Evolutionary conservation across 35 echinoderm and acorn worm genomes (phyloP).

Genomic region (Heliocidaris tuberculata): DNA sequence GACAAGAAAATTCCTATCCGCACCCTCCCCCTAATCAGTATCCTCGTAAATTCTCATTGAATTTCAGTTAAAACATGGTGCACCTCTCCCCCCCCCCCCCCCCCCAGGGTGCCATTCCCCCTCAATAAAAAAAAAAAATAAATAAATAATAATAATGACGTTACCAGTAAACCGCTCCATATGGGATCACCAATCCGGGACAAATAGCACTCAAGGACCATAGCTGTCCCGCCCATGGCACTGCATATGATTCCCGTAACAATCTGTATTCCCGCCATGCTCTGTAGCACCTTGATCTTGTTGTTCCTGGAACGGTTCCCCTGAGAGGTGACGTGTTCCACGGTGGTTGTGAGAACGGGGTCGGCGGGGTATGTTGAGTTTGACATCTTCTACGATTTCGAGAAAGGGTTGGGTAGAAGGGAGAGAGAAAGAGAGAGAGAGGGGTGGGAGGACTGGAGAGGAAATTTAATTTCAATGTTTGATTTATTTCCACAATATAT

Average conservation of each 20-base stretch:
- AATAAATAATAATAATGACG: background rate
- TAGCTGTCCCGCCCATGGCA: slow-evolving; percentile 35
- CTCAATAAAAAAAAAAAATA: no score
- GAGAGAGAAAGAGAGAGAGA: no score
- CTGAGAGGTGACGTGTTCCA: background rate
- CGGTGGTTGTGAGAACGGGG: background rate
- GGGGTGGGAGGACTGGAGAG: no score
- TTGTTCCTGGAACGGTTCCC: background rate
- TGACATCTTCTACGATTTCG: background rate
- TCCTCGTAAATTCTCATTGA: no score
- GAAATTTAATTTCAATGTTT: no score
- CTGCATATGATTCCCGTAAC: background rate
- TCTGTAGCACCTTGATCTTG: background rate
- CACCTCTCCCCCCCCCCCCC: no score
- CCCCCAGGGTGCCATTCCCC: no score
- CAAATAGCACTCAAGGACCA: slow-evolving; percentile 35
- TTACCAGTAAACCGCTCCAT: slow-evolving; percentile 34
- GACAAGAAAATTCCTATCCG: no score
- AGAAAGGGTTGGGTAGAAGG: background rate
- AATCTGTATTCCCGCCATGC: slow-evolving; percentile 38
- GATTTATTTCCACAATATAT: no score
- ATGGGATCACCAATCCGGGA: slow-evolving; percentile 8
- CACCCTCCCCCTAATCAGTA: no score
- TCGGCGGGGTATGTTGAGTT: background rate
- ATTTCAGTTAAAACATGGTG: no score